phyloP scores from a whole-genome alignment of 1,140 invertebrate genomes.

The Musca vetustissima region DNA sequence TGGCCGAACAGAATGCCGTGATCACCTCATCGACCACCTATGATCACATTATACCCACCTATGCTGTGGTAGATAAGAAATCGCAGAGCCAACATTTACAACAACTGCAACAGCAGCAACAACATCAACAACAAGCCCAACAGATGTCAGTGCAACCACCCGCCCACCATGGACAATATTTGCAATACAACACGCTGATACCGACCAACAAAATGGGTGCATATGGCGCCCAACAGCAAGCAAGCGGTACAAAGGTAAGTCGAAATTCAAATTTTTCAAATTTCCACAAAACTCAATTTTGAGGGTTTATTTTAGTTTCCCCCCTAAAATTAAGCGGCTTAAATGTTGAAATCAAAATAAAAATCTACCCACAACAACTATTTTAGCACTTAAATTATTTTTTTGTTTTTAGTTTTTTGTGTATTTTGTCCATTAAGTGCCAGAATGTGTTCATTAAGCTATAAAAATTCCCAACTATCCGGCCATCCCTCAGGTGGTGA shows the following conservation, averaged over 20 bases:
- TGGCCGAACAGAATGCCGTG: conserved; percentile 54
- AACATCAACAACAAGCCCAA: conserved; percentile 32
- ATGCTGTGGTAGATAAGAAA: conserved; percentile 54
- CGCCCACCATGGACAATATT: conserved; percentile 39
- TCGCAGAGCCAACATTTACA: conserved; percentile 28
- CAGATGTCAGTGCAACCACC: conserved; percentile 16
- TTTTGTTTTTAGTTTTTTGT: too few relatives aligned
- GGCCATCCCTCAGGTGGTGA: too few relatives aligned
- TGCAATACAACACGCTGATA: conserved; percentile 54
- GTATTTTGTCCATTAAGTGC: too few relatives aligned
- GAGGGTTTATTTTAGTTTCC: too few relatives aligned
- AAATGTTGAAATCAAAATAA: too few relatives aligned
- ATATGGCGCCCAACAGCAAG: conserved; percentile 46
- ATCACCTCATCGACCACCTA: conserved; percentile 49
- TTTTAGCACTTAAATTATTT: too few relatives aligned
- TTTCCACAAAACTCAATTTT: too few relatives aligned
- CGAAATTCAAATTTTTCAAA: too few relatives aligned
- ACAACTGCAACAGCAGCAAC: conserved; percentile 31
- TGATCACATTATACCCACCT: conserved; percentile 54
- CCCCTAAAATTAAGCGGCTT: too few relatives aligned
- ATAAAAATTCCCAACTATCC: too few relatives aligned
- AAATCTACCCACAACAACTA: too few relatives aligned
- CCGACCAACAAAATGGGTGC: conserved; percentile 54
- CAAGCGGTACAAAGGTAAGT: conserved; percentile 47
- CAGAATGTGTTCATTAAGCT: too few relatives aligned